Conservation (phyloP, 2,888 invertebrate genomes). For the Watsonalla binaria region DNA sequence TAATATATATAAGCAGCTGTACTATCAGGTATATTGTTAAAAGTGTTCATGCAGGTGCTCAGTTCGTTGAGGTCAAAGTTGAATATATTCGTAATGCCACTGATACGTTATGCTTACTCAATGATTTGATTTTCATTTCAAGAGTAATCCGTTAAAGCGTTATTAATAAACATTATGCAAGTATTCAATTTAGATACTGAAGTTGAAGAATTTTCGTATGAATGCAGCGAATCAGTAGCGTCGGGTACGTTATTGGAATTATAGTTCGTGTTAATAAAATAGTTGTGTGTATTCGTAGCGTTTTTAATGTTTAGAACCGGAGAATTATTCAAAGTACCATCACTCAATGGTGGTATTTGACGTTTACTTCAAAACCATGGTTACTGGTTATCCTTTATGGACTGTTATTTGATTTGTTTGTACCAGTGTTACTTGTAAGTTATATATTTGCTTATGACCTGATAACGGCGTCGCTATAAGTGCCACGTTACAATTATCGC, state of each 20-base stretch:
- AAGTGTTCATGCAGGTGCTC: slow-evolving; percentile 1
- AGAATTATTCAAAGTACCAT: no score
- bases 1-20: neutral
- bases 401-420: no score
- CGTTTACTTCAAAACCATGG: no score
- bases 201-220: neutral
- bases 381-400: no score
- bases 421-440: no score
- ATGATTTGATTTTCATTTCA: neutral
- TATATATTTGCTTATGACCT: no score
- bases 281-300: neutral
- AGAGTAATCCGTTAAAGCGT: neutral
- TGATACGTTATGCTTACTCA: neutral
- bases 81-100: neutral
- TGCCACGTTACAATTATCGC: no score
- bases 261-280: neutral
- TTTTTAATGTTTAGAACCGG: no score
- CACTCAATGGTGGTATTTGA: no score
- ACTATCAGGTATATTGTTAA: neutral
- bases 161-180: neutral
- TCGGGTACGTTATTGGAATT: neutral
- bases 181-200: neutral
- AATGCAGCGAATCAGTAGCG: neutral
- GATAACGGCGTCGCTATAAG: no score
- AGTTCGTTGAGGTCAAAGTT: neutral